A percentile compares a stretch with the other conserved stretches of the same genome.
Conservation (phyloP, 2,113 vertebrate species). For the Corvus cornix region DNA sequence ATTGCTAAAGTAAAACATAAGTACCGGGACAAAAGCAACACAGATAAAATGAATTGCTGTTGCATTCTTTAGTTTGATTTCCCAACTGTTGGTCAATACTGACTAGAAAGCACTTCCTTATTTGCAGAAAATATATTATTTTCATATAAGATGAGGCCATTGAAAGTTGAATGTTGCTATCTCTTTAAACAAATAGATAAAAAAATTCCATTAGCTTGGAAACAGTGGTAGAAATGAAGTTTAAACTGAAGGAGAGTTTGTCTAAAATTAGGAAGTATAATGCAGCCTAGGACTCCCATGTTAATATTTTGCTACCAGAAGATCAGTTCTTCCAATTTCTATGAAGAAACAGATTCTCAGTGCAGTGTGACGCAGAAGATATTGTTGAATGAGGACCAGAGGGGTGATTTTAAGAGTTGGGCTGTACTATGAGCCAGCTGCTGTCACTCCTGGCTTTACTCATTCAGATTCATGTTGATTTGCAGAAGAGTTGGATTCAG, state of each 20-base stretch:
- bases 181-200: neutral
- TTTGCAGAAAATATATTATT: neutral
- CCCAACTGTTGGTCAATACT: neutral
- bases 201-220: neutral
- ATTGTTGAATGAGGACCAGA: neutral
- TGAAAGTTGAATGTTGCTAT: neutral
- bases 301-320: neutral
- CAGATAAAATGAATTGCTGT: neutral
- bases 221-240: neutral
- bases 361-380: neutral
- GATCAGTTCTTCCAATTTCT: neutral
- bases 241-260: neutral
- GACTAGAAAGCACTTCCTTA: neutral
- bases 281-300: neutral
- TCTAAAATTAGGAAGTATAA: neutral
- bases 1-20: neutral
- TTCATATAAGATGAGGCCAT: neutral
- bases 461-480: neutral
- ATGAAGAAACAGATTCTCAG: neutral
- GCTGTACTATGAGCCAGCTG: neutral
- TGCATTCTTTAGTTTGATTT: neutral
- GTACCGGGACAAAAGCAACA: neutral
- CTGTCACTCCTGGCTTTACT: neutral
- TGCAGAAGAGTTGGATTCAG: neutral
- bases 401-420: neutral